Percentiles rank a stretch among this genome's conserved stretches.
phyloP scores from a whole-genome alignment of 1,140 invertebrate genomes.

The Zaprionus taronus region DNA sequence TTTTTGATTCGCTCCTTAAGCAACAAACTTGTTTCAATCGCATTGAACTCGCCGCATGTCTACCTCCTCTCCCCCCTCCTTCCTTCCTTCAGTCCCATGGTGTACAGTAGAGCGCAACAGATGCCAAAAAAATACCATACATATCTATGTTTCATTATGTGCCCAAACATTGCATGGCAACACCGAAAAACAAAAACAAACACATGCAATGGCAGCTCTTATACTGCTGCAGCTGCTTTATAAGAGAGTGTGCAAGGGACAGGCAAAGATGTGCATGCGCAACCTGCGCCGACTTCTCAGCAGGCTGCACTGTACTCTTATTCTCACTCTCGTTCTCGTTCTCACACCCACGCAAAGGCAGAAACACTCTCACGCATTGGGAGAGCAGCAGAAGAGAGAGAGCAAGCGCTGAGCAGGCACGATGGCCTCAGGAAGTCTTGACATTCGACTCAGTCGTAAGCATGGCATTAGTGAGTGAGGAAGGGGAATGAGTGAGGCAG shows the following conservation, averaged over 20 bases:
- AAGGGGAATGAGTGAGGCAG: neutral
- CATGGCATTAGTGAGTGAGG: conserved; percentile 1
- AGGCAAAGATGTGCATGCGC: conserved; percentile 27
- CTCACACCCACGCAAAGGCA: conserved; percentile 20
- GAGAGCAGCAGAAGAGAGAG: neutral
- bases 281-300: conserved; percentile 37
- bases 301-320: conserved; percentile 20
- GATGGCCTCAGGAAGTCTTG: conserved; percentile 45
- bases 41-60: conserved; percentile 59
- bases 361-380: neutral
- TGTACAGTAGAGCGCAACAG: conserved; percentile 28
- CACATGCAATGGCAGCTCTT: conserved; percentile 19
- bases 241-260: conserved; percentile 45
- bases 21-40: conserved; percentile 60
- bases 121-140: conserved; percentile 32
- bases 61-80: neutral
- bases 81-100: neutral
- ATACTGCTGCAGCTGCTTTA: conserved; percentile 49
- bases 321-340: conserved; percentile 13
- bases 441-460: conserved; percentile 16
- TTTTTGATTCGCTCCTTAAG: conserved; percentile 46
- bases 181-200: conserved; percentile 18
- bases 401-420: neutral
- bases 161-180: conserved; percentile 48
- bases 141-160: conserved; percentile 43